Base-by-base conservation (phyloP, 64 coral and sea anemone genomes). In the Dendronephthya gigantea region DNA sequence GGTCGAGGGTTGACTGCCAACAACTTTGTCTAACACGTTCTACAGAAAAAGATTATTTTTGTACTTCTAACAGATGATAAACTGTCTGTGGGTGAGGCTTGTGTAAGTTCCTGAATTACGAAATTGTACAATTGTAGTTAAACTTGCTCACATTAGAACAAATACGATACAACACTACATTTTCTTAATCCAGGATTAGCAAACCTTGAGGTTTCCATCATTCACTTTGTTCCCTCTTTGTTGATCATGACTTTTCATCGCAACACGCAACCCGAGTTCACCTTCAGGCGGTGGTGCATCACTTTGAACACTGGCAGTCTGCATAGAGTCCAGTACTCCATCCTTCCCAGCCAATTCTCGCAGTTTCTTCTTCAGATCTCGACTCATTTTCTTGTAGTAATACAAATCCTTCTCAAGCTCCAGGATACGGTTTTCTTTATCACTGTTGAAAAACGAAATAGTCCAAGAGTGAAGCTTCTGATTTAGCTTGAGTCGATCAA, bases 331-430 rank as follows among this genome's bases (percentile, higher is more conserved):
- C 19, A 92, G 52, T 30, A 83, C 88, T 32, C 85, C 83, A 81
- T 49, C 29, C 31, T 84, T 82, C 0, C 87, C 87, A 39, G 89
- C 89, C 13, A 85, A 85, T 70, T 98, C 95, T 39, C 95, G 88
- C 16, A 98, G 76, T 56, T 90, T 98, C 74, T 93, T 98, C 76
- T 98, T 98, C 34, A 98, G 72, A 37, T 98, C 95, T 83, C 92
- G 87, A 84, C 95, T 93, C 50, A 83, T 93, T 48, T 98, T 98
- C 84, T 98, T 98, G 85, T 98, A 98, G 43, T 98, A 98, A 72
- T 98, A 98, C 51, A 98, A 65, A 49, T 98, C 95, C 75, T 92
- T 93, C 41, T 98, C 95, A 31, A 98, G 68, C 82, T 93, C 84
- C 23, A 91, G 95, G 2, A 85, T 81, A 45, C 75, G 89, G 37